A percentile compares a stretch with the other conserved stretches of the same genome.
phyloP scores from a whole-genome alignment of 2,797 vertebrate genomes.

The Falco biarmicus region DNA sequence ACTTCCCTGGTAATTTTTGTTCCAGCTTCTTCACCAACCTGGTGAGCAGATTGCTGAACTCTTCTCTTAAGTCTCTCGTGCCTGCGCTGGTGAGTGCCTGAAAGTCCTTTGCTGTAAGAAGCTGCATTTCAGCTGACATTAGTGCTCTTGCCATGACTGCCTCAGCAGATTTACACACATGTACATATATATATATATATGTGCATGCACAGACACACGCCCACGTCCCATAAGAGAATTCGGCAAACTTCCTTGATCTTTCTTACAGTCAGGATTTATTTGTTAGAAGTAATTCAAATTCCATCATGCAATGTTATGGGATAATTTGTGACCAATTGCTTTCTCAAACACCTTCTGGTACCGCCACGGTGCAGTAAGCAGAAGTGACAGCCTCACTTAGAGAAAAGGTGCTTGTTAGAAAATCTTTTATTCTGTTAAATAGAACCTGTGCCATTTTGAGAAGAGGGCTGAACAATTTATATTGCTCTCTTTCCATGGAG shows the following conservation, averaged over 20 bases:
- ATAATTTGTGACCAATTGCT: neutral
- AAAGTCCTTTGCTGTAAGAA: neutral
- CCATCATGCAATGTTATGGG: neutral
- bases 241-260: neutral
- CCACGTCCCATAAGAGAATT: neutral
- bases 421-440: neutral
- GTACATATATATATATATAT: rapidly evolving
- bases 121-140: neutral
- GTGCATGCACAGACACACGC: neutral
- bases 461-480: neutral
- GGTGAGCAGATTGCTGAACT: slow-evolving; percentile 31
- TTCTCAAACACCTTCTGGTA: neutral
- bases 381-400: neutral
- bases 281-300: neutral
- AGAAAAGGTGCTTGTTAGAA: neutral
- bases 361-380: too few species aligned
- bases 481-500: neutral
- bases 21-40: slow-evolving; percentile 46
- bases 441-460: neutral
- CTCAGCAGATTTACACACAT: neutral
- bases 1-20: neutral
- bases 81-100: slow-evolving; percentile 53
- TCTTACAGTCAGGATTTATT: neutral
- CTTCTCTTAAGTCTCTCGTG: neutral
- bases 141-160: neutral